Evolutionary conservation across 2,113 vertebrate species (phyloP).

Genomic region (Sminthopsis crassicaudata): DNA sequence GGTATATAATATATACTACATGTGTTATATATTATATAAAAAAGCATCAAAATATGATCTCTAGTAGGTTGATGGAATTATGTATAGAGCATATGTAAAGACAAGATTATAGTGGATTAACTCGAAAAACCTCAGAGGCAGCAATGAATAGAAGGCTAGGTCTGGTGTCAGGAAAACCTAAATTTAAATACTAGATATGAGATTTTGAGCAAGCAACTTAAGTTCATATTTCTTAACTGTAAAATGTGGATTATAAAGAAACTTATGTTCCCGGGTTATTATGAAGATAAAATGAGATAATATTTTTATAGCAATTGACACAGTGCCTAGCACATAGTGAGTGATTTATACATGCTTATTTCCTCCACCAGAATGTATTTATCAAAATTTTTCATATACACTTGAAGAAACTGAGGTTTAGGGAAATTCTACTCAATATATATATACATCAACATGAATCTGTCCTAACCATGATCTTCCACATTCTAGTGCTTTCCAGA

Average conservation of each 20-base stretch:
- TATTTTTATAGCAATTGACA: background rate
- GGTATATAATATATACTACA: too few species aligned
- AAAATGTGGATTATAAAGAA: background rate
- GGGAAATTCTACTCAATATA: background rate
- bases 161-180: background rate
- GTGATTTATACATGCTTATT: background rate
- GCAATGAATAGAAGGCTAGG: background rate
- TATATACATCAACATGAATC: background rate
- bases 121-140: background rate
- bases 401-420: background rate
- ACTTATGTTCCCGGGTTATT: background rate
- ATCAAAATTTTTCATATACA: background rate
- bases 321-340: background rate
- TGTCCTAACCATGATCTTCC: background rate
- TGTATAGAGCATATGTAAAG: background rate
- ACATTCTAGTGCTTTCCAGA: background rate
- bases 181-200: background rate
- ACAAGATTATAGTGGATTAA: too few species aligned
- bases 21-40: too few species aligned
- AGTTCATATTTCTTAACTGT: background rate
- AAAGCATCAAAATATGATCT: background rate
- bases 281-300: background rate
- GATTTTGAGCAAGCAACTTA: background rate
- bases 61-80: background rate
- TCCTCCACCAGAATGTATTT: background rate